Evolutionary conservation across 2,888 invertebrate species (phyloP).

Genomic region (Thera britannica): DNA sequence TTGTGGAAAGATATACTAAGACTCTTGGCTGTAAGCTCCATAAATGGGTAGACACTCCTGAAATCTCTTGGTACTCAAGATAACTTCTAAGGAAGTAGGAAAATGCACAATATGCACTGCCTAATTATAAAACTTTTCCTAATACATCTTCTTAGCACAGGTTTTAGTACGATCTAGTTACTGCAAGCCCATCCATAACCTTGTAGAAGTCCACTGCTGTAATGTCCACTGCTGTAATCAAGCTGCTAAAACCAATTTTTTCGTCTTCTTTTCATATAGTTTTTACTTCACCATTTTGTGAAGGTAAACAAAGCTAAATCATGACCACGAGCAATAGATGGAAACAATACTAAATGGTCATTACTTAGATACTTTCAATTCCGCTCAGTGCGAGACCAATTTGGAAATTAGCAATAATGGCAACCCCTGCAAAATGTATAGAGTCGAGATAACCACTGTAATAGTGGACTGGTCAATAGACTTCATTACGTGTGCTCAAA

Average conservation of each 20-base stretch:
- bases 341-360: constrained; percentile 13
- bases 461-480: constrained; percentile 47
- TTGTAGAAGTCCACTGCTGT: no score
- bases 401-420: constrained; percentile 55
- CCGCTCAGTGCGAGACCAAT: constrained; percentile 44
- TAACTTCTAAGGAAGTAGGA: not conserved
- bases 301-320: not conserved
- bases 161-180: no score
- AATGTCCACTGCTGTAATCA: no score
- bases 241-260: no score
- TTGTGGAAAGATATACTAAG: not conserved
- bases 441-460: constrained; percentile 56
- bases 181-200: no score
- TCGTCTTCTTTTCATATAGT: not conserved
- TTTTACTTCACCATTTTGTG: not conserved
- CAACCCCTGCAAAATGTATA: constrained; percentile 60
- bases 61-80: not conserved
- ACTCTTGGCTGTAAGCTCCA: not conserved
- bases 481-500: constrained; percentile 43
- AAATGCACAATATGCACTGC: no score
- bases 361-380: constrained; percentile 38
- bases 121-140: not conserved
- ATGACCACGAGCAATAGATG: not conserved
- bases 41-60: not conserved
- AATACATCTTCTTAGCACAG: no score